These are phyloP conservation scores for Spongilla lacustris DNA, from an alignment of 37 sponge, comb jelly and placozoan species.

Conservation along the genomic window DNA sequence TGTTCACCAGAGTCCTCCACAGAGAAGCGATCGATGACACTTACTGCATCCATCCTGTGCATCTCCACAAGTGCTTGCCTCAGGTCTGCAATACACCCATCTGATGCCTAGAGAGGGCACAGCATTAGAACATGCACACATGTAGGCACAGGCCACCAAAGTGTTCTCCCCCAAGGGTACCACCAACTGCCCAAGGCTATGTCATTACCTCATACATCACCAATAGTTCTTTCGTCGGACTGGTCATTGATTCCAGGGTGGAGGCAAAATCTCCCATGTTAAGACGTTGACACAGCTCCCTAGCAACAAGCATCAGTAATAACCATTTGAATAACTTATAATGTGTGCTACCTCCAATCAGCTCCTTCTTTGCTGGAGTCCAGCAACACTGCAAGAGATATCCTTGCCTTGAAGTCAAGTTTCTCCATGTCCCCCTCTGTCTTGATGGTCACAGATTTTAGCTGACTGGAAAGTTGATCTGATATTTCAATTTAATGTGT, in stretches of 20 bases:
- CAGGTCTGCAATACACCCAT: constrained; percentile 57
- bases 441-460: constrained; percentile 54
- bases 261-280: constrained; percentile 26
- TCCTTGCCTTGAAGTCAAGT: constrained; percentile 47
- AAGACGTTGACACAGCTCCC: constrained; percentile 42
- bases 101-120: constrained; percentile 45
- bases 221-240: constrained; percentile 75
- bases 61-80: constrained; percentile 45
- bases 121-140: background rate
- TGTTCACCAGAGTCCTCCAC: constrained; percentile 22
- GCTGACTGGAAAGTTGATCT: constrained; percentile 42
- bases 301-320: background rate
- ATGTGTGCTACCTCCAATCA: constrained; percentile 45
- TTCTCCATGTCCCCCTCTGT: constrained; percentile 44
- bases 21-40: constrained; percentile 58
- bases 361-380: constrained; percentile 36
- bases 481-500: background rate
- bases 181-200: background rate
- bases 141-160: background rate
- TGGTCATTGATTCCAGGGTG: constrained; percentile 53
- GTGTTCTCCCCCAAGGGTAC: too few relatives aligned
- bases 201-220: constrained; percentile 66
- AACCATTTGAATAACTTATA: background rate
- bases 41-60: constrained; percentile 57
- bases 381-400: constrained; percentile 64